Percentiles rank a stretch among this genome's conserved stretches.
These are phyloP conservation scores for Lycaena phlaeas DNA, from an alignment of 2,888 invertebrate genomes.

Conservation along the genomic window DNA sequence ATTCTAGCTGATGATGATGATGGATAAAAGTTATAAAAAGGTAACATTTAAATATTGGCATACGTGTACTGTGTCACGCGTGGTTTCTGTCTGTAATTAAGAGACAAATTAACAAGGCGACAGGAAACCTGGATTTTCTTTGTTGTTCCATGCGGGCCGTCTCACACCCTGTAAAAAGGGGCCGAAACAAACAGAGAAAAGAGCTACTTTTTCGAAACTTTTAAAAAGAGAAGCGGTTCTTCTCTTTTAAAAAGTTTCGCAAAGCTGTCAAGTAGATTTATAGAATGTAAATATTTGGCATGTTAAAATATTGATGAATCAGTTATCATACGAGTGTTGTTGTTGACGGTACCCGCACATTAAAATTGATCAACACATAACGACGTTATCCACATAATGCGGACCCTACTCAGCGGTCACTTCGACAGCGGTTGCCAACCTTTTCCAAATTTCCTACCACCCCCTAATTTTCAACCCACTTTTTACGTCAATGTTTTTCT, in stretches of 20 bases:
- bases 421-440: constrained; percentile 66
- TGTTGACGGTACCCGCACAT: constrained; percentile 41
- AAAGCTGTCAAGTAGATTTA: too few relatives aligned
- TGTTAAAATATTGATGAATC: too few relatives aligned
- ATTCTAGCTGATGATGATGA: too few relatives aligned
- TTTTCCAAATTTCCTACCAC: constrained; percentile 42
- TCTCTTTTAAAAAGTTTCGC: too few relatives aligned
- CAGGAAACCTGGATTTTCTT: constrained; percentile 44
- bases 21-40: too few relatives aligned
- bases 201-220: too few relatives aligned
- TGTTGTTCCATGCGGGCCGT: constrained; percentile 32
- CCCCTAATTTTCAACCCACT: constrained; percentile 59
- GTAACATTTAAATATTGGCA: too few relatives aligned
- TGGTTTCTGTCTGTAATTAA: constrained; percentile 42
- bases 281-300: too few relatives aligned
- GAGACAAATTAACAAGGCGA: constrained; percentile 44
- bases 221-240: too few relatives aligned
- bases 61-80: too few relatives aligned
- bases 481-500: constrained; percentile 73
- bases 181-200: too few relatives aligned
- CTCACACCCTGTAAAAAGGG: neutral
- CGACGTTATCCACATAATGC: constrained; percentile 67
- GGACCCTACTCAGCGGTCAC: constrained; percentile 71
- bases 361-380: constrained; percentile 73
- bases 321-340: too few relatives aligned